These are phyloP conservation scores for Galerucella nymphaeae DNA, from an alignment of 2,888 invertebrate species.

Conservation along the genomic window DNA sequence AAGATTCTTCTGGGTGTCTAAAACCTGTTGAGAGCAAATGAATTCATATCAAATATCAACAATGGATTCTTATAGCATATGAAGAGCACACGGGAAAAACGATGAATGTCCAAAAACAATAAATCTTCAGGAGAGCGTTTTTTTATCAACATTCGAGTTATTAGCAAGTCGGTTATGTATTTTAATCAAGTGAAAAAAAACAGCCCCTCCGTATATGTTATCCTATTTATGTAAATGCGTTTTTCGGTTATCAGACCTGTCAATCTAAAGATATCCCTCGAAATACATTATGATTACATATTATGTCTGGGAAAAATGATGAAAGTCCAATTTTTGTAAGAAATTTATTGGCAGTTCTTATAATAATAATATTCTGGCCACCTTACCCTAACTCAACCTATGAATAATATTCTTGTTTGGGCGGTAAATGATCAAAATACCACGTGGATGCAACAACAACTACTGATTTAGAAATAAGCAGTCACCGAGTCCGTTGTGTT, in stretches of 20 bases:
- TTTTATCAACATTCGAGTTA: conserved; percentile 19
- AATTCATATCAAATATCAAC: no score
- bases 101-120: conserved; percentile 18
- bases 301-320: not conserved
- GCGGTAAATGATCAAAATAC: conserved; percentile 8
- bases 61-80: no score
- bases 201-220: conserved; percentile 9
- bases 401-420: conserved; percentile 11
- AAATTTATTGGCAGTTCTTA: conserved; percentile 15
- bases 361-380: conserved; percentile 16
- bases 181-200: conserved; percentile 7
- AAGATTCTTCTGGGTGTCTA: no score
- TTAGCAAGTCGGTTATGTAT: conserved; percentile 15
- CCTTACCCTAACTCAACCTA: conserved; percentile 16
- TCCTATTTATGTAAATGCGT: conserved; percentile 1
- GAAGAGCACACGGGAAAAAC: conserved; percentile 19
- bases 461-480: no score
- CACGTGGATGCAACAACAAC: no score
- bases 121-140: conserved; percentile 12
- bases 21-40: no score
- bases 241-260: conserved; percentile 13
- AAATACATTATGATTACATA: conserved; percentile 10
- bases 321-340: not conserved
- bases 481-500: no score
- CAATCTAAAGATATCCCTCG: conserved; percentile 9